Percentiles rank a stretch among this genome's conserved stretches.
phyloP scores from a whole-genome alignment of 2,888 invertebrate genomes.

The Hypomecis punctinalis region DNA sequence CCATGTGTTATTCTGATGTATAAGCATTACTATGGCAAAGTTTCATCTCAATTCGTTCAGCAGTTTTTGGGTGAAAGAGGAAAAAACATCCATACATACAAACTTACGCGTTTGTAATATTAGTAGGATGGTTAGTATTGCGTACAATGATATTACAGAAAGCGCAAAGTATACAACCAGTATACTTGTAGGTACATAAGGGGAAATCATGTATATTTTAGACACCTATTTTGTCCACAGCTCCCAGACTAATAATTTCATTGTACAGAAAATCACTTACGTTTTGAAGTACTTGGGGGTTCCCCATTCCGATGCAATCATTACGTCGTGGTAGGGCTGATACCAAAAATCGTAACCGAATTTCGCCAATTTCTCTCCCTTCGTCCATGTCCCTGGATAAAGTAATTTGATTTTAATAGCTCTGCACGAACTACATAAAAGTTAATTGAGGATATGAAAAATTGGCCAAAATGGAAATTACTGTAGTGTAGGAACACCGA shows the following conservation, averaged over 20 bases:
- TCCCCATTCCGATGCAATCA: constrained; percentile 97
- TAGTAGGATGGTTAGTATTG: too few species aligned
- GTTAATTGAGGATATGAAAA: too few species aligned
- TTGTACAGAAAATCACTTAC: constrained; percentile 70
- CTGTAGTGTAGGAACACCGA: background rate
- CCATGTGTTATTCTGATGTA: too few species aligned
- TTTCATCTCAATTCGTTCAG: too few species aligned
- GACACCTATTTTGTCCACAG: background rate
- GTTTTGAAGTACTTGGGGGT: constrained; percentile 91
- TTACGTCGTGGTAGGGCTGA: constrained; percentile 95
- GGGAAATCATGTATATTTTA: too few species aligned
- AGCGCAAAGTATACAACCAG: too few species aligned
- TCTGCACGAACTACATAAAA: constrained; percentile 10
- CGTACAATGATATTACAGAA: too few species aligned
- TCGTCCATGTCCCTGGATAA: constrained; percentile 89
- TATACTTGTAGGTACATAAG: too few species aligned
- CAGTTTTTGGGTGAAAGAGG: too few species aligned
- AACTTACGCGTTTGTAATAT: too few species aligned
- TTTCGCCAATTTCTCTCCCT: constrained; percentile 86
- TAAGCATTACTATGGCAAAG: too few species aligned
- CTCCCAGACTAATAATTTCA: constrained; percentile 9
- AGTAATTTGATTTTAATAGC: constrained; percentile 22
- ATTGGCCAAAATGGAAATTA: background rate
- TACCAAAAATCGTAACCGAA: constrained; percentile 99
- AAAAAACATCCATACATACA: too few species aligned